These are phyloP conservation scores for Leptodactylus fallax DNA, from an alignment of 2,797 vertebrate species.

Conservation along the genomic window DNA sequence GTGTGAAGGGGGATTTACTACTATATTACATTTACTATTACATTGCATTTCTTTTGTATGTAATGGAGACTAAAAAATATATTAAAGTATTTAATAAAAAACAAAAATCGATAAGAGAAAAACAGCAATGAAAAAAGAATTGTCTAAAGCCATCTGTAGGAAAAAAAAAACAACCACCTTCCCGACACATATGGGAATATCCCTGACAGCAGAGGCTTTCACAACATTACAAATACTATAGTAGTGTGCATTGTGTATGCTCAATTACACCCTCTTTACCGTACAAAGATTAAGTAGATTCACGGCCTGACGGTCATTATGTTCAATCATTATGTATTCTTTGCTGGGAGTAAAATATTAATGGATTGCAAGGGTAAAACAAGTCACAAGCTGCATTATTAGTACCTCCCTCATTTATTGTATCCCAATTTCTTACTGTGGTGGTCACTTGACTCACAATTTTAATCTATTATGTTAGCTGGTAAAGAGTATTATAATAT, in stretches of 20 bases:
- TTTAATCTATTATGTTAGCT: background rate
- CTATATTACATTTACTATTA: too few species aligned
- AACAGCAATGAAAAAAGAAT: too few species aligned
- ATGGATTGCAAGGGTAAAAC: background rate
- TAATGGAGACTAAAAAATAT: too few species aligned
- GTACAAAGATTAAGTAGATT: background rate
- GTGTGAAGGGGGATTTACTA: background rate
- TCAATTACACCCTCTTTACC: slow-evolving; percentile 4
- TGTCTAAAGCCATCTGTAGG: background rate
- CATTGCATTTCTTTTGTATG: too few species aligned
- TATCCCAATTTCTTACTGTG: background rate
- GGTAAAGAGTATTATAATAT: too few species aligned
- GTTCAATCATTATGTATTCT: background rate
- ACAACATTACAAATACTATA: background rate
- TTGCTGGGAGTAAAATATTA: background rate
- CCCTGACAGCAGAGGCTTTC: background rate
- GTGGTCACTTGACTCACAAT: background rate
- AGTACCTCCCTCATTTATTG: slow-evolving; percentile 5
- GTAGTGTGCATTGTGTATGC: background rate
- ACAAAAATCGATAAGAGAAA: too few species aligned
- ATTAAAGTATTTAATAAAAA: too few species aligned
- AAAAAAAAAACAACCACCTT: background rate
- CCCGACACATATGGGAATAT: too few species aligned
- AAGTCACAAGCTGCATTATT: background rate
- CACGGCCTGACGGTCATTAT: background rate